These are phyloP conservation scores for Eleginops maclovinus DNA, from an alignment of 2,113 vertebrate species.

Conservation along the genomic window DNA sequence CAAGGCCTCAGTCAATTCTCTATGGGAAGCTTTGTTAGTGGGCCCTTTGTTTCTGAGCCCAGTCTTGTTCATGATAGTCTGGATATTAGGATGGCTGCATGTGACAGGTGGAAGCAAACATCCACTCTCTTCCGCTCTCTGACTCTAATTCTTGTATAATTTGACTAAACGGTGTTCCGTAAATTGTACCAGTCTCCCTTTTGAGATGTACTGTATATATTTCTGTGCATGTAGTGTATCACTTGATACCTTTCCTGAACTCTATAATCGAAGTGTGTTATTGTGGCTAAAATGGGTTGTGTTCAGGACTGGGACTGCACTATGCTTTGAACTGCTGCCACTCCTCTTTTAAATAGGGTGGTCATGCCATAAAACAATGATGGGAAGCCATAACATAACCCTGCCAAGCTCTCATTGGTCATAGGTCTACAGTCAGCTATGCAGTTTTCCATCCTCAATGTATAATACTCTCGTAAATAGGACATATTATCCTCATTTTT, in stretches of 20 bases:
- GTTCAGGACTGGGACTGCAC: not conserved
- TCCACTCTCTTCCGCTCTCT: not conserved
- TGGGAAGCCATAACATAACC: constrained; percentile 48
- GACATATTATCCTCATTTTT: too few relatives aligned
- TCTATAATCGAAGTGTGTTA: constrained; percentile 24
- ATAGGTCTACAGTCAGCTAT: constrained; percentile 59
- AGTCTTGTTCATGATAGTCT: constrained; percentile 75
- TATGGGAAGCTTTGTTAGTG: constrained; percentile 89
- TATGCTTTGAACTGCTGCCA: constrained; percentile 23
- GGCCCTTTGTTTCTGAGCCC: constrained; percentile 82
- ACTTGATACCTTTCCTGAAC: not conserved
- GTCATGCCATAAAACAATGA: constrained; percentile 56
- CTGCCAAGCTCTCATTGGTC: constrained; percentile 46
- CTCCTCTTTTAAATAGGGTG: constrained; percentile 32
- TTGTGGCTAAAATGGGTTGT: constrained; percentile 18
- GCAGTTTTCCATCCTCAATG: constrained; percentile 61
- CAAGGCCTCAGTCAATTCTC: constrained; percentile 90
- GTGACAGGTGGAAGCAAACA: constrained; percentile 65
- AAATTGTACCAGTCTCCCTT: not conserved
- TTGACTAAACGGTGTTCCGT: constrained; percentile 23
- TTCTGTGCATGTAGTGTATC: constrained; percentile 19
- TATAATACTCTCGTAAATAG: constrained; percentile 30
- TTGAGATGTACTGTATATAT: constrained; percentile 9
- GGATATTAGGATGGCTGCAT: constrained; percentile 62
- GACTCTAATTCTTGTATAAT: constrained; percentile 35